Base-by-base conservation (phyloP, 2,888 invertebrate genomes). In the Trichacis sp. region DNA sequence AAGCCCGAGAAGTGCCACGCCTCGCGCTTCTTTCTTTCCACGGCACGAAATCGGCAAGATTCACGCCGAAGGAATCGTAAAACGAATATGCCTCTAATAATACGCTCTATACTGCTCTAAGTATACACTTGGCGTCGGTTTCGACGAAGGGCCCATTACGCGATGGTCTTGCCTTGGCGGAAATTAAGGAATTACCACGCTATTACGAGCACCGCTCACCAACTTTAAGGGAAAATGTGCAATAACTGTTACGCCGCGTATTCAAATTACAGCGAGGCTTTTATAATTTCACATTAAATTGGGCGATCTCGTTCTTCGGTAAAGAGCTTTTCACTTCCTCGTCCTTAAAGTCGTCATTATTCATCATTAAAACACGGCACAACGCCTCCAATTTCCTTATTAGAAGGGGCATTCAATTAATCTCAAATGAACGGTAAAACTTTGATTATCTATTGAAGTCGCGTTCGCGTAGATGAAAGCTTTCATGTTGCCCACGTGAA, bases 71-170 rank as follows among this genome's bases (percentile, higher is more conserved):
- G 68, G 69, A 76, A 74, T 72, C 73, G 72, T 72, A 72, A 73
- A 73, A 71, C 61, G 59, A 73, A 68, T 71, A 49, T 45, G 45
- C 68, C 56, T 45, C 70, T 75, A 73, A 74, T 72, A 67, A 74
- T 72, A 72, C 58, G 70, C 69, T 66, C 65, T 66, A 69, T 66
- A 61, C 62, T 5, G 45, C 55, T 40, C 64, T 71, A 71, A 69
- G 63, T 72, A 72, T 68, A 69, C 50, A 53, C 52, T 50, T 15
- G 11, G 55, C 56, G 48, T 55, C 36, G 58, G 64, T 62, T 70
- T 68, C 65, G 69, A 59, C 65, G 62, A 62, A 71, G 53, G 65
- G 29, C 45, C 60, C 66, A 62, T 65, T 68, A 65, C 52, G 56
- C 36, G 30, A 49, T 52, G 50, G 46, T 61, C 50, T 12, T 17